phyloP scores from a whole-genome alignment of 2,888 invertebrate species.

The Tinea trinotella region DNA sequence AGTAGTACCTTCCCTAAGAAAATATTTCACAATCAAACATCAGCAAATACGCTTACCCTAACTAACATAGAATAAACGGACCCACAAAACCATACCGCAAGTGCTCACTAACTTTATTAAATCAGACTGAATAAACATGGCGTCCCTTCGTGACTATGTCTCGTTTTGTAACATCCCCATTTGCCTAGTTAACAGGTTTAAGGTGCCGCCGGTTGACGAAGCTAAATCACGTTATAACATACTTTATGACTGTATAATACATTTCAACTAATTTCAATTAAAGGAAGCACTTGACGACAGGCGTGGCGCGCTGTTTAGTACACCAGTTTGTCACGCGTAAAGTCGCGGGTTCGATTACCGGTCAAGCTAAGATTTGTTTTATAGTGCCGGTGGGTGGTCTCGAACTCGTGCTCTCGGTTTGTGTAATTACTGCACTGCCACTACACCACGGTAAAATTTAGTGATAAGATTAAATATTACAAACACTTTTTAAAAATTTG shows the following conservation, averaged over 20 bases:
- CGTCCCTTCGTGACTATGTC: constrained; percentile 7
- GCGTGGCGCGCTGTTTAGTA: too few species aligned
- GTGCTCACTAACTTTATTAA: constrained; percentile 16
- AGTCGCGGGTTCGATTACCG: too few species aligned
- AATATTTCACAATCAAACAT: constrained; percentile 9
- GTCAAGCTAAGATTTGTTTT: too few species aligned
- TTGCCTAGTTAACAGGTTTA: constrained; percentile 15
- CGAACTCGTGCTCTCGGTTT: too few species aligned
- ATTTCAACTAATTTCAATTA: too few species aligned
- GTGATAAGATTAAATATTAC: too few species aligned
- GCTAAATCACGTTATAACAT: neutral
- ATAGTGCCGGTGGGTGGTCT: too few species aligned
- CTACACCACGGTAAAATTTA: too few species aligned
- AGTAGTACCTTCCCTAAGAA: neutral
- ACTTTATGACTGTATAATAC: neutral
- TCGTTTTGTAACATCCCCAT: constrained; percentile 11
- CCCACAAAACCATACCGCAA: constrained; percentile 17
- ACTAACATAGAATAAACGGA: constrained; percentile 11
- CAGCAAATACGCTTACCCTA: constrained; percentile 8
- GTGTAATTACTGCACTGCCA: too few species aligned
- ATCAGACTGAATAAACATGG: constrained; percentile 18
- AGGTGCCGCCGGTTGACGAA: constrained; percentile 2
- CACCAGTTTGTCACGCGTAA: too few species aligned
- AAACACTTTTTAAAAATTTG: too few species aligned
- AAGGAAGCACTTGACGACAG: too few species aligned